Evolutionary conservation across 2,797 vertebrate species (phyloP).

Genomic region (Propithecus perrieri): DNA sequence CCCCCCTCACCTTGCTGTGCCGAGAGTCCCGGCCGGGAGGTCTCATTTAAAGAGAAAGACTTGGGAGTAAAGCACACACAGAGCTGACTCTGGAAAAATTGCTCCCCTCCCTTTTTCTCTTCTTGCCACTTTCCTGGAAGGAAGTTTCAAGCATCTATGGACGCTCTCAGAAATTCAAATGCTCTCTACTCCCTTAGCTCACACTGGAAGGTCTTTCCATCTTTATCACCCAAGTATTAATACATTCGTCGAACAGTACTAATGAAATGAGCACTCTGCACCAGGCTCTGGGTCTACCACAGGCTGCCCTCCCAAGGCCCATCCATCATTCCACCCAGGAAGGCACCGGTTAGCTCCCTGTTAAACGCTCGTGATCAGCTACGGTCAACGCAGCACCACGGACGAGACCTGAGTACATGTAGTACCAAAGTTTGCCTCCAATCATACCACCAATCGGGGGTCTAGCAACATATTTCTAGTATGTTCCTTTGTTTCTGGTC

Average conservation of each 20-base stretch:
- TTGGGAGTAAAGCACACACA: background rate
- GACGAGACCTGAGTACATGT: fast-evolving
- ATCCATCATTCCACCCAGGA: background rate
- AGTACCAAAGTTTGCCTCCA: background rate
- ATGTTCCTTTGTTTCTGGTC: background rate
- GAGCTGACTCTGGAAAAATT: background rate
- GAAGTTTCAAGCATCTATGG: background rate
- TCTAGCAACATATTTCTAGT: fast-evolving
- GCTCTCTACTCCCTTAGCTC: background rate
- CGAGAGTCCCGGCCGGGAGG: fast-evolving
- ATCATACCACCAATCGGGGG: fast-evolving
- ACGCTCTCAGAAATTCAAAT: background rate
- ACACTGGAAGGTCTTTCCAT: background rate
- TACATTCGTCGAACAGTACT: background rate
- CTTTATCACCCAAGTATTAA: background rate
- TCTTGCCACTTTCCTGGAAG: background rate
- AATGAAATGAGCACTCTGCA: background rate
- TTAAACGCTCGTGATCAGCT: background rate
- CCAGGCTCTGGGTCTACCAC: fast-evolving
- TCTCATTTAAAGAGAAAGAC: background rate
- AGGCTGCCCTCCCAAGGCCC: background rate
- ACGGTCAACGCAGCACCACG: background rate
- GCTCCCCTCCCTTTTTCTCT: background rate
- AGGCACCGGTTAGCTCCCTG: background rate
- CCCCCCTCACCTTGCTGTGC: background rate